Base-by-base conservation (phyloP, 1,140 invertebrate species). In the Dryas iulia region DNA sequence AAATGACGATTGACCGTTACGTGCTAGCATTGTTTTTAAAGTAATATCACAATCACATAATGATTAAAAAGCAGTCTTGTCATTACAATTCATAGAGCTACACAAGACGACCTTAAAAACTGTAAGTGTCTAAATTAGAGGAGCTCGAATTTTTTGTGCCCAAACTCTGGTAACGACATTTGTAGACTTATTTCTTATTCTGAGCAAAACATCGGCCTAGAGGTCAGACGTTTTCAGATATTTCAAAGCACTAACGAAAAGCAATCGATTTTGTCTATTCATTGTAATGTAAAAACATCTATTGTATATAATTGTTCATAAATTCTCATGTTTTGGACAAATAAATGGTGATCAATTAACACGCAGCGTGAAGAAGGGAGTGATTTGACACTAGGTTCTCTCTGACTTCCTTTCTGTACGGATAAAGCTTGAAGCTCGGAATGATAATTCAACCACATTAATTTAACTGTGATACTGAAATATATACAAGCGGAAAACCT, bases 221-320 rank as follows among this genome's bases (percentile, higher is more conserved):
- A 78, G 76, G 76, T 74, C 71, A 71, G 58, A 72, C 28, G 54
- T 63, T 71, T 68, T 59, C 54, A 73, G 71, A 69, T 66, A 59
- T 57, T 67, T 58, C 61, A 28, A 71, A 65, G 53, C 54, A 10
- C 56, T 47, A 35, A 47, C 21, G 53, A 47, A 14, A 33, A 3
- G 18, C 72, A 68, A n/a, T 59, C 65, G 60, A 71, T 68, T 65
- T 57, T 64, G 33, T 14, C 7, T 6, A n/a, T 39, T 39, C 14
- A 14, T 39, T n/a, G 3, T 14, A 39, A 1, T 1, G 6, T 14
- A 39, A 35, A 18, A 14, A 39, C n/a, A n/a, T n/a, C n/a, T 35
- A 39, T 12, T 39, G 6, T 18, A 14, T 18, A 39, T 39, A 14
- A 39, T 39, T 14, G n/a, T 39, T 39, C n/a, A 6, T 18, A 14